These are phyloP conservation scores for Deilephila elpenor DNA, from an alignment of 2,888 invertebrate genomes.

Conservation along the genomic window DNA sequence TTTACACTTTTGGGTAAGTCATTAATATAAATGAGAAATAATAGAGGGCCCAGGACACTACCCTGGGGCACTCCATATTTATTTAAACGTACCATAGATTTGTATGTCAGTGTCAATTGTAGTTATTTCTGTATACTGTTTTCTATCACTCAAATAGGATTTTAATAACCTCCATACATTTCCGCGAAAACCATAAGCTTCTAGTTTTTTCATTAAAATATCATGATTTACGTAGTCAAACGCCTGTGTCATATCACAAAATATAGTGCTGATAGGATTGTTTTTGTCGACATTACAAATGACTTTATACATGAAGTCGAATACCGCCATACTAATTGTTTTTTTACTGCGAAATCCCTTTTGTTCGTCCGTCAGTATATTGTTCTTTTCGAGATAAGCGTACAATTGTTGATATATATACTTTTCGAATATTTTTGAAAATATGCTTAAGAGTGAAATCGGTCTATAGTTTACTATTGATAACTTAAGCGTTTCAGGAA, in stretches of 20 bases:
- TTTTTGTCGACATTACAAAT: neutral
- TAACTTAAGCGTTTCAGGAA: no score
- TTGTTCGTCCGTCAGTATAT: no score
- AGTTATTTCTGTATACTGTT: neutral
- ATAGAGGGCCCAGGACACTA: neutral
- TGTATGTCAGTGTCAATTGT: neutral
- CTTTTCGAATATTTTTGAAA: no score
- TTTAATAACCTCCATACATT: neutral
- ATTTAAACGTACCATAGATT: neutral
- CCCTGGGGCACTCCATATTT: neutral
- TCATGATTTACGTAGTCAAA: neutral
- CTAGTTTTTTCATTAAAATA: neutral
- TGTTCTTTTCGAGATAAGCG: no score
- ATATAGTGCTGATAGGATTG: neutral
- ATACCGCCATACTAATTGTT: neutral
- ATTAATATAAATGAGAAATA: neutral
- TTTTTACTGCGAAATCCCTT: no score
- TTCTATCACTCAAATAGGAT: neutral
- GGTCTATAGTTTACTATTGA: no score
- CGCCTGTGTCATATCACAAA: conserved; percentile 11
- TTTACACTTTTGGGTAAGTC: neutral
- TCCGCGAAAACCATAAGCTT: neutral
- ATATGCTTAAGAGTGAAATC: no score
- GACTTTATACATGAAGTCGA: neutral
- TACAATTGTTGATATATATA: no score